These are phyloP conservation scores for Plecturocebus donacophilus DNA, from an alignment of 2,113 vertebrate genomes.

Conservation along the genomic window DNA sequence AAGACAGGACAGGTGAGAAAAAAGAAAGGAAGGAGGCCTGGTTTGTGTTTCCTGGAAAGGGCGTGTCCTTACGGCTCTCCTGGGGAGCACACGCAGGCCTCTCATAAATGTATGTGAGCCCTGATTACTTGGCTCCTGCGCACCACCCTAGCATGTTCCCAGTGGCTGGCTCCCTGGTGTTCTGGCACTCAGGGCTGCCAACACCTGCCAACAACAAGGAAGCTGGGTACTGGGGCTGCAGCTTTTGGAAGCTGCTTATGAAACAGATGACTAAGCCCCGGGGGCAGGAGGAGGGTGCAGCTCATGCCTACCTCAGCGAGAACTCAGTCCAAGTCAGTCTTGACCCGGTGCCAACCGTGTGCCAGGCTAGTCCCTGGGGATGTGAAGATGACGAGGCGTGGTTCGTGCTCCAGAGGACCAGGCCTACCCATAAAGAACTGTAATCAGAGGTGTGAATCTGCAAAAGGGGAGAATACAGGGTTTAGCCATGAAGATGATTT, in stretches of 20 bases:
- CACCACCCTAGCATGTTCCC: slow-evolving; percentile 65
- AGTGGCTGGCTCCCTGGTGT: slow-evolving; percentile 70
- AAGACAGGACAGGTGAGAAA: slow-evolving; percentile 84
- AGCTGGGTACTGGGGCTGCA: slow-evolving; percentile 74
- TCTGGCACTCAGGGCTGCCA: slow-evolving; percentile 73
- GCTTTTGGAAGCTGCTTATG: slow-evolving; percentile 64
- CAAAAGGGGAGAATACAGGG: neutral
- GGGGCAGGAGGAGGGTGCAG: slow-evolving; percentile 5
- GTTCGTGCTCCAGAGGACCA: neutral
- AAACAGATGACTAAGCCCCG: slow-evolving; percentile 66
- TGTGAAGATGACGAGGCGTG: neutral
- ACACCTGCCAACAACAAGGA: slow-evolving; percentile 82
- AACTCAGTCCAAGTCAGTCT: neutral
- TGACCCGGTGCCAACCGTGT: neutral
- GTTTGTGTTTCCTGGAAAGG: slow-evolving; percentile 80
- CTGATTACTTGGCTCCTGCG: slow-evolving; percentile 56
- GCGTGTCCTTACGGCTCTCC: slow-evolving; percentile 61
- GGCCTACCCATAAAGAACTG: neutral
- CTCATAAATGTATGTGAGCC: neutral
- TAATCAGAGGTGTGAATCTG: neutral
- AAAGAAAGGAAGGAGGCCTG: slow-evolving; percentile 77
- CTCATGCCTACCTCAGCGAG: slow-evolving; percentile 32
- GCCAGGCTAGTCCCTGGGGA: neutral
- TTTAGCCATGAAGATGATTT: neutral
- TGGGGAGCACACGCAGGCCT: slow-evolving; percentile 70